Percentiles rank a stretch among this genome's conserved stretches.
Evolutionary conservation across 2,113 vertebrate species (phyloP).

Genomic region (Myotis yumanensis): DNA sequence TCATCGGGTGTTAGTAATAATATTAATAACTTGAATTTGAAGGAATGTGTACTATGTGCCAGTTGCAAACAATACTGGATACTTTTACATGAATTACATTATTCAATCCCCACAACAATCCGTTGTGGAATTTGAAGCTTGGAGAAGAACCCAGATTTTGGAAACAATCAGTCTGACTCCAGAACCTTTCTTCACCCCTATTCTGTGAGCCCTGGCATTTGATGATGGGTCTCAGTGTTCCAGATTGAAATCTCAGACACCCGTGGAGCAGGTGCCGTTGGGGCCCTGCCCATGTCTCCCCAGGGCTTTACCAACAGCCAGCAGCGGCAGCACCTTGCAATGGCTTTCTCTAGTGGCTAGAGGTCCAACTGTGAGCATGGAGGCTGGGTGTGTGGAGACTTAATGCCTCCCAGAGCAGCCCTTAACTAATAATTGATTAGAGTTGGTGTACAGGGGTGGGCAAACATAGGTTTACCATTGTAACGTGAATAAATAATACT

Average conservation of each 20-base stretch:
- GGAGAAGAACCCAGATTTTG: not conserved
- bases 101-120: not conserved
- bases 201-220: not conserved
- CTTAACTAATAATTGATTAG: not conserved
- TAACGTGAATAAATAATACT: not conserved
- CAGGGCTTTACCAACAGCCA: not conserved
- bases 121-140: not conserved
- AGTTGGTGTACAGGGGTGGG: not conserved
- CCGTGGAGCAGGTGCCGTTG: not conserved
- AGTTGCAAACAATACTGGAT: not conserved
- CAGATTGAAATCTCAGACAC: not conserved
- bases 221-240: not conserved
- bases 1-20: not conserved
- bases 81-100: not conserved
- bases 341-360: not conserved
- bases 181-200: not conserved
- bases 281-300: not conserved
- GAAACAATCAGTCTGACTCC: not conserved
- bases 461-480: not conserved
- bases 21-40: conserved; percentile 10
- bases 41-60: not conserved
- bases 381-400: not conserved
- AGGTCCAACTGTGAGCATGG: not conserved
- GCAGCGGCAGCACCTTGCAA: not conserved
- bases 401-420: not conserved